Percentiles rank a stretch among this genome's conserved stretches.
Evolutionary conservation across 2,113 vertebrate species (phyloP).

Genomic region (Hirundichthys speculiger): DNA sequence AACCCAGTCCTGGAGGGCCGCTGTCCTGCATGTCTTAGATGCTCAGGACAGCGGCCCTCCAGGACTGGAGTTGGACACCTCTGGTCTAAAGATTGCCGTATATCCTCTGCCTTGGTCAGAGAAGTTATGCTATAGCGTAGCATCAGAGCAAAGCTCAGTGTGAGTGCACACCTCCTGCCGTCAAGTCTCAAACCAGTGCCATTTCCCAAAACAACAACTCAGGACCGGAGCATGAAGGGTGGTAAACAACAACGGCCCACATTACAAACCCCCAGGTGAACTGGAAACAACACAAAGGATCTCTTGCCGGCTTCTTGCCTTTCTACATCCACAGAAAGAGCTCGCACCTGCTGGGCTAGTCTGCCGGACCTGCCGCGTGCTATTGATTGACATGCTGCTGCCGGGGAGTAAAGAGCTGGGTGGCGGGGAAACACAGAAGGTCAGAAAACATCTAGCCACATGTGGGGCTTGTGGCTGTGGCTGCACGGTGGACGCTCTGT

Average conservation of each 20-base stretch:
- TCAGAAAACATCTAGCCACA: constrained; percentile 42
- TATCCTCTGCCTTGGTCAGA: constrained; percentile 37
- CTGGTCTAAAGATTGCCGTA: too few species aligned
- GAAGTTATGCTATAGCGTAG: constrained; percentile 20
- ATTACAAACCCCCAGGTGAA: constrained; percentile 51
- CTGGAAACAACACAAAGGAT: constrained; percentile 55
- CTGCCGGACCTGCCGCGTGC: constrained; percentile 42
- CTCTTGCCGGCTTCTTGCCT: constrained; percentile 48
- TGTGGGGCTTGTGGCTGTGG: constrained; percentile 10
- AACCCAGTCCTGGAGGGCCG: too few species aligned
- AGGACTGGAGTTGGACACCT: too few species aligned
- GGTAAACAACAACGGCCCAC: constrained; percentile 48
- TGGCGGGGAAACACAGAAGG: constrained; percentile 54
- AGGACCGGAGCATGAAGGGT: constrained; percentile 39
- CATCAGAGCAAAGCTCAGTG: constrained; percentile 40
- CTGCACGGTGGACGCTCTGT: constrained; percentile 1
- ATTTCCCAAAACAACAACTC: constrained; percentile 55
- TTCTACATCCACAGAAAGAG: constrained; percentile 36
- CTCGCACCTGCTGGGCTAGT: constrained; percentile 42
- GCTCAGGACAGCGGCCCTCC: too few species aligned
- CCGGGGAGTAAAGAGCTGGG: constrained; percentile 48
- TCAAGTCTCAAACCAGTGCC: constrained; percentile 55
- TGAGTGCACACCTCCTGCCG: constrained; percentile 53
- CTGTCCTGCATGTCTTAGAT: too few species aligned
- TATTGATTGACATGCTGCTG: constrained; percentile 52